Base-by-base conservation (phyloP, 2,888 invertebrate genomes). In the Notodonta dromedarius region DNA sequence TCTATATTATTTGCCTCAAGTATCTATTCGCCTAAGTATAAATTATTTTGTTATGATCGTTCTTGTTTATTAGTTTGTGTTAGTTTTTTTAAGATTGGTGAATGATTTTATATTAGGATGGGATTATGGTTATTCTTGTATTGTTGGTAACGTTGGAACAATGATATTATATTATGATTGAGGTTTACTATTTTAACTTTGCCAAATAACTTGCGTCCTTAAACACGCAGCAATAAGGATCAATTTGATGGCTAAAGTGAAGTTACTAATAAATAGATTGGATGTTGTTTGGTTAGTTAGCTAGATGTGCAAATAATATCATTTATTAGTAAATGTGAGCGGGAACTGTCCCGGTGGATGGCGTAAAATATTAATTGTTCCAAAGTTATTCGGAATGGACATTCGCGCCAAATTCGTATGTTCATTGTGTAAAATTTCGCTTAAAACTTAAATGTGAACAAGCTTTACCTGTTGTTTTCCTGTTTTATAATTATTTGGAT, bases 11-110 rank as follows among this genome's bases (percentile, higher is more conserved):
- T 69, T 73, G 76, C 73, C 77, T 70, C 58, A 69, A 77, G 77
- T 76, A 76, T 78, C 67, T 65, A 66, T 65, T 70, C 70, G 65
- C 71, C 61, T 68, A 4, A 35, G 35, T 61, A 62, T 73, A 71
- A 70, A 76, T 72, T 75, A 66, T 74, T 71, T 80, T 73, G 76
- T 81, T 80, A 73, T 79, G 76, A 76, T 76, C 75, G 63, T 69
- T 67, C 56, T 80, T 83, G 74, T 82, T 82, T 79, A 73, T 66
- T 67, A 61, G 55, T 65, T 72, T 66, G 58, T 69, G 67, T 65
- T 70, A 67, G 73, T 67, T 63, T 67, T n/a, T 68, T 53, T 76
- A 72, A 75, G 73, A 67, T 67, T 59, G 69, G 73, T 71, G 70
- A 73, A 69, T 69, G 67, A 65, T 69, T 70, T 54, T 70, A 65